phyloP scores from a whole-genome alignment of 2,797 vertebrate species.

The Lutjanus argentimaculatus region DNA sequence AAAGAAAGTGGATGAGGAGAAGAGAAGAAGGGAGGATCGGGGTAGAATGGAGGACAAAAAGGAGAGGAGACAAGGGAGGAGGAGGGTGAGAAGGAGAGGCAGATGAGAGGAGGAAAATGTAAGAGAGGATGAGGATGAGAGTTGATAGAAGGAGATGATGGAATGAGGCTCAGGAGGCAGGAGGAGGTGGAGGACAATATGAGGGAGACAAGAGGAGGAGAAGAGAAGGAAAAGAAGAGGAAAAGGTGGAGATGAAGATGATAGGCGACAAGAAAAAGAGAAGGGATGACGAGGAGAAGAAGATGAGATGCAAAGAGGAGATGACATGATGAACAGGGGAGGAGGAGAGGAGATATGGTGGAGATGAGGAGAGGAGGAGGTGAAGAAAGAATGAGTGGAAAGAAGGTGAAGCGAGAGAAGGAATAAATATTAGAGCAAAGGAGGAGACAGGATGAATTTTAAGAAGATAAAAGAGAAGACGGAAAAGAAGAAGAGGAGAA shows the following conservation, averaged over 20 bases:
- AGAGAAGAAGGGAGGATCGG: background rate
- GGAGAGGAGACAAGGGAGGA: background rate
- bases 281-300: background rate
- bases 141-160: background rate
- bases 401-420: background rate
- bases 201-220: background rate
- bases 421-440: too few relatives aligned
- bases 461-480: too few relatives aligned
- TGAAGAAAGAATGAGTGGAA: background rate
- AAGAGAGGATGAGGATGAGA: too few relatives aligned
- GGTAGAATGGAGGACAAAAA: too few relatives aligned
- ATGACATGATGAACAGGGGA: background rate
- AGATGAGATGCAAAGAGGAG: too few relatives aligned
- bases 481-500: too few relatives aligned
- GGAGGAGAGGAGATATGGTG: background rate
- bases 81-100: too few relatives aligned
- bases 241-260: background rate
- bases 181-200: background rate
- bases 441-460: too few relatives aligned
- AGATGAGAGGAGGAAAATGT: too few relatives aligned
- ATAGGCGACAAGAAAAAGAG: background rate
- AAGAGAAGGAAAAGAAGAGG: background rate
- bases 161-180: background rate
- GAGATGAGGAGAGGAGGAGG: background rate
- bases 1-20: too few relatives aligned